Conservation (phyloP, 2,113 vertebrate species). For the Megaceryle torquata region DNA sequence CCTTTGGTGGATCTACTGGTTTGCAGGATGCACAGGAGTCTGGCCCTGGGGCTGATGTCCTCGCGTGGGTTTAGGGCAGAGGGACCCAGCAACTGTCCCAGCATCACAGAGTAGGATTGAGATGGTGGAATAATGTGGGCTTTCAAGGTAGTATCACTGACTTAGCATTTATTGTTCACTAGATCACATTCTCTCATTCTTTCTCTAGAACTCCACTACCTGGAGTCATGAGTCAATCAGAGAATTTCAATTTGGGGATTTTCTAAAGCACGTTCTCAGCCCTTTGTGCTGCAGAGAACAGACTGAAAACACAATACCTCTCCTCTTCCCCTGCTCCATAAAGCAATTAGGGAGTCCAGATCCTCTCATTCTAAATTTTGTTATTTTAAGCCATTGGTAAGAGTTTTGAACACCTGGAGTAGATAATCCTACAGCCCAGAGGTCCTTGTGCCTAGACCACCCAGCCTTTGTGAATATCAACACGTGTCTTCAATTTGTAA, state of each 20-base stretch:
- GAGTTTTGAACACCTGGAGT: neutral
- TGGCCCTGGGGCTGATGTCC: neutral
- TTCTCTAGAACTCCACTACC: neutral
- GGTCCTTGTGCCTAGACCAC: neutral
- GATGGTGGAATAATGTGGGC: neutral
- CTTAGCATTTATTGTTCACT: neutral
- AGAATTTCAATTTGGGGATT: neutral
- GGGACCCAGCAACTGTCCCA: neutral
- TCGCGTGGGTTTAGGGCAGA: neutral
- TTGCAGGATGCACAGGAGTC: neutral
- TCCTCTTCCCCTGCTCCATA: neutral
- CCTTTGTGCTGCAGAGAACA: neutral
- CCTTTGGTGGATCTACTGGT: neutral
- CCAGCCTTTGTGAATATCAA: neutral
- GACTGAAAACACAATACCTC: neutral
- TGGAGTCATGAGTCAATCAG: neutral
- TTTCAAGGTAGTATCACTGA: neutral
- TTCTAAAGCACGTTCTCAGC: neutral
- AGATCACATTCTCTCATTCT: neutral
- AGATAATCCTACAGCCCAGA: neutral
- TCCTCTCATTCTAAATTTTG: neutral
- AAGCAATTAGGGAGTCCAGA: neutral
- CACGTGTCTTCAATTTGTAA: neutral
- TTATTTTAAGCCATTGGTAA: neutral
- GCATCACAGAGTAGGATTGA: neutral